Evolutionary conservation across 2,888 invertebrate species (phyloP), one percentile per base, ranked within the genome.

Genomic region (Plebejus melissa): DNA sequence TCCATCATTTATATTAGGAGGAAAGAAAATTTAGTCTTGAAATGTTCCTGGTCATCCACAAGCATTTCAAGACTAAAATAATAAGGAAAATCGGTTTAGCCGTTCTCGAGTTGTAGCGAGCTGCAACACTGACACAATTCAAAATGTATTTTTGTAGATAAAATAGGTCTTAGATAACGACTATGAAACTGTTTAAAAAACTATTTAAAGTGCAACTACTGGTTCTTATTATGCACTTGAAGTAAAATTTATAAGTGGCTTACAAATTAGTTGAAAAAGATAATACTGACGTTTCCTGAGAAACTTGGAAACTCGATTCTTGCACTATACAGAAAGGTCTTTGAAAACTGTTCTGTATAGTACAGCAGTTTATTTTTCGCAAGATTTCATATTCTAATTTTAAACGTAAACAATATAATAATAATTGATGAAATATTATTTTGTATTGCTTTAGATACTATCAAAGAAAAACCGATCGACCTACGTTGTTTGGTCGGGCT

Each of bases 201-300:
- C 22, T 22, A 16, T 22, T 3, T 22, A 22, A 22, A 22, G 22
- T 58, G 7, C 58, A 58, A 58, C 22, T 22, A 22, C 58, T 58
- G 9, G 7, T 22, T 58, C 22, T 46, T 46, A 69, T 50, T 77
- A 81, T 78, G 58, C 76, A 78, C 69, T 58, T 54, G 50, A 46
- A 22, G 74, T 50, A 50, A 41, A 74, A 50, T 69, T 46, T 50
- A 54, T 69, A 75, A 41, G 50, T 74, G 69, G 71, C 71, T 71
- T 50, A 71, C 16, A 71, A 71, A 13, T 71, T 70, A 22, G 46
- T 41, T 71, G 71, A 71, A 71, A n/a, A 22, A 22, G 28, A 22
- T 71, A 71, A 46, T 71, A 46, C 70, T 22, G 46, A 11, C 46
- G 70, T 46, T 70, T 41, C 1, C 22, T 2, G n/a, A 70, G 38